Evolutionary conservation across 2,797 vertebrate genomes (phyloP), one percentile per base, ranked within the genome.

Genomic region (Selene dorsalis): DNA sequence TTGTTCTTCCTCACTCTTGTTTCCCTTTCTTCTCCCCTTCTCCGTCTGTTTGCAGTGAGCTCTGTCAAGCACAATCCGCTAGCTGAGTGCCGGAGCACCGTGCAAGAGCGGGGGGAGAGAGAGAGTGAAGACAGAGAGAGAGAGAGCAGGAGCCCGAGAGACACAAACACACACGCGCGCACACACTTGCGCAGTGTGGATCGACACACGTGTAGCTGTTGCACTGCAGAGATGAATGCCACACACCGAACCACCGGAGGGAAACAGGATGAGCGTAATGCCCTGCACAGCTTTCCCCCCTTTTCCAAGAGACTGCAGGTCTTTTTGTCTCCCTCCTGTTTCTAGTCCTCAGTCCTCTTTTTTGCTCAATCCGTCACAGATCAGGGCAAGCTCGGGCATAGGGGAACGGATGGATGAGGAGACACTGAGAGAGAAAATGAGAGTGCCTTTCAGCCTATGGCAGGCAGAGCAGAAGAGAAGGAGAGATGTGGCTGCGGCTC

Each of bases 401-500:
- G 73, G 88, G 85, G 83, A 79, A 75, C 41, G 81, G 95, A 91
- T 88, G 84, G 94, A 94, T 92, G 93, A 92, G 92, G 91, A 91
- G 94, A 92, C 92, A 94, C 74, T 89, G 89, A 83, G 86, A 77
- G 71, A 22, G 77, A 73, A 79, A 79, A 82, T 85, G 73, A 91
- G 94, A 95, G 94, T 92, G 95, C 95, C 95, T 95, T 95, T 97
- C 95, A 97, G 96, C 96, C 96, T 95, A 94, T 96, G 85, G 94
- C 95, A 90, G 90, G 94, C 95, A 94, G 93, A 93, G 93, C 93
- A 94, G 94, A 95, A 95, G 95, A 94, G 93, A 94, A 95, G 94
- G 93, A 95, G 94, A 95, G 95, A 94, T 86, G 91, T 93, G 87
- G 85, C 87, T 88, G 90, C 82, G 91, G 94, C 96, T 97, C 96